phyloP scores from a whole-genome alignment of 2,888 invertebrate species.

The Mystacides longicornis region DNA sequence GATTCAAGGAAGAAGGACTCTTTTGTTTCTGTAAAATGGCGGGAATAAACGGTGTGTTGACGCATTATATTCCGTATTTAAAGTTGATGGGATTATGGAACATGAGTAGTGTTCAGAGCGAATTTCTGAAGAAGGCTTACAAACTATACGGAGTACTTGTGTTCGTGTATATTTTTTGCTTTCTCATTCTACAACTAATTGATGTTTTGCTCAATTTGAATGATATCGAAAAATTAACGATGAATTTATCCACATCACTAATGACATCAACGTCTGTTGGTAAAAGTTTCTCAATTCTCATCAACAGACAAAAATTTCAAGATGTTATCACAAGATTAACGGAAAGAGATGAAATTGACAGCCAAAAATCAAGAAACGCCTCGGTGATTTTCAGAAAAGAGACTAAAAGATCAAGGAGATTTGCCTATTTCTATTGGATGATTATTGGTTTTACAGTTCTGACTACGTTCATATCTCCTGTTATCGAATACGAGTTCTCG shows the following conservation, averaged over 20 bases:
- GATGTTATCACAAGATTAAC: conserved; percentile 14
- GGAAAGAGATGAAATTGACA: conserved; percentile 12
- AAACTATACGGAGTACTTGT: conserved; percentile 11
- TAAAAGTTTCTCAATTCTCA: conserved; percentile 19
- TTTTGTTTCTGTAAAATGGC: too few species aligned
- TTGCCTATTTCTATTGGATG: conserved; percentile 22
- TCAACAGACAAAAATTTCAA: conserved; percentile 13
- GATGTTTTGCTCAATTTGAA: conserved; percentile 21
- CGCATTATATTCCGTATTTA: background rate
- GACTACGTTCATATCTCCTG: conserved; percentile 16
- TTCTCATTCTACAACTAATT: conserved; percentile 21
- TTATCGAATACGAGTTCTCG: conserved; percentile 20
- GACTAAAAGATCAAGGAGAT: conserved; percentile 7
- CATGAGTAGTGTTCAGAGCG: conserved; percentile 3
- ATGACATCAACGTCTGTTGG: conserved; percentile 17
- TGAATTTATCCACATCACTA: conserved; percentile 22
- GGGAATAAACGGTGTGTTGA: too few species aligned
- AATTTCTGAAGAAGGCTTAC: conserved; percentile 9
- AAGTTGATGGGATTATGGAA: background rate
- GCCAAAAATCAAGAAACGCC: background rate
- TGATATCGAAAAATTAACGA: conserved; percentile 22
- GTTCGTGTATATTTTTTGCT: conserved; percentile 16
- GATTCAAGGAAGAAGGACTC: too few species aligned
- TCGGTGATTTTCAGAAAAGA: background rate
- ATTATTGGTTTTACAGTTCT: conserved; percentile 12